phyloP scores from a whole-genome alignment of 1,140 invertebrate genomes.

The Eupristina koningsbergeri region DNA sequence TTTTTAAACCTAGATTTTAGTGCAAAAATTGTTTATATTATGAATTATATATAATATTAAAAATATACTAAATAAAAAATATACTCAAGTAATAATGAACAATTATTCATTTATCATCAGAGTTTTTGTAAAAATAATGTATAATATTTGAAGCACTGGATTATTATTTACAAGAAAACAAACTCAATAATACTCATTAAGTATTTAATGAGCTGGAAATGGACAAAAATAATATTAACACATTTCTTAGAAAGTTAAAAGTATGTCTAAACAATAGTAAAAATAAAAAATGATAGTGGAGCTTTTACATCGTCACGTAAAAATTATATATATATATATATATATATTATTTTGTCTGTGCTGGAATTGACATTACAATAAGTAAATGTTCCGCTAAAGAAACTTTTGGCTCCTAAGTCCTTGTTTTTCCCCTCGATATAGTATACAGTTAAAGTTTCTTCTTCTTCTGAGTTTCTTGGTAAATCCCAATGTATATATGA shows the following conservation, averaged over 20 bases:
- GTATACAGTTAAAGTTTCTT: not conserved
- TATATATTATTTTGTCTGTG: not conserved
- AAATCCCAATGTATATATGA: not conserved
- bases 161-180: no score
- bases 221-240: conserved; percentile 6
- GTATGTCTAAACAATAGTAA: no score
- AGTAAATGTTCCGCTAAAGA: not conserved
- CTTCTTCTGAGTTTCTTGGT: not conserved
- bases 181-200: no score
- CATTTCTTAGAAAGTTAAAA: not conserved
- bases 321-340: not conserved
- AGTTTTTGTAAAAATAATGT: no score
- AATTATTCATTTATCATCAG: no score
- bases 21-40: not conserved
- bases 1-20: not conserved
- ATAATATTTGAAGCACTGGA: no score
- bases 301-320: not conserved
- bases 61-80: no score
- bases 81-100: no score
- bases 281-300: not conserved
- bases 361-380: not conserved
- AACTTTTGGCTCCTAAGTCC: not conserved
- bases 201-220: no score
- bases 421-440: not conserved
- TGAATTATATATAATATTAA: no score